Evolutionary conservation across 2,888 invertebrate species (phyloP).

Genomic region (Drosophila paramelanica): DNA sequence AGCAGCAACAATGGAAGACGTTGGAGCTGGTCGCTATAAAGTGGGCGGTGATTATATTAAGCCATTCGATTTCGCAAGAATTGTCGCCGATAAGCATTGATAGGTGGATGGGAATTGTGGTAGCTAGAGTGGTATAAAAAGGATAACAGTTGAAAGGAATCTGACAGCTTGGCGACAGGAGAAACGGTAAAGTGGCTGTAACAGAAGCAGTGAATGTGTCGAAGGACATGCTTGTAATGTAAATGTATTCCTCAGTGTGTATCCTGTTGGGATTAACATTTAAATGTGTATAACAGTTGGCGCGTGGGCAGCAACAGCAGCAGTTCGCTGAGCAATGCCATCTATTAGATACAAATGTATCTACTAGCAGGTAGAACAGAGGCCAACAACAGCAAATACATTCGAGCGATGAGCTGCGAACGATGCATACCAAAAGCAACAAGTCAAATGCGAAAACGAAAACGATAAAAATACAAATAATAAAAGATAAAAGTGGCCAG

Average conservation of each 20-base stretch:
- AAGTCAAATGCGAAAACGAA: conserved; percentile 55
- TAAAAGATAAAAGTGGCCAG: conserved; percentile 25
- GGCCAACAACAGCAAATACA: conserved; percentile 29
- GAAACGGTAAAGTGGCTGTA: conserved; percentile 4
- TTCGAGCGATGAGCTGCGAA: conserved; percentile 39
- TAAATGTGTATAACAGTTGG: conserved; percentile 69
- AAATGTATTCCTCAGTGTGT: conserved; percentile 20
- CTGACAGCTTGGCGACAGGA: conserved; percentile 20
- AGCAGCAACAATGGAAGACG: neutral
- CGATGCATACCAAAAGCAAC: conserved; percentile 63
- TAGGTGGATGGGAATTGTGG: neutral
- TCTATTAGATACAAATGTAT: conserved; percentile 52
- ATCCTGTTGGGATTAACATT: conserved; percentile 63
- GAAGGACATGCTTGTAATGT: conserved; percentile 6
- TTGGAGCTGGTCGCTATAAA: conserved; percentile 26
- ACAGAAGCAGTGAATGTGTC: conserved; percentile 19
- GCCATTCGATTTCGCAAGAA: conserved; percentile 11
- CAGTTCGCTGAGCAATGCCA: conserved; percentile 45
- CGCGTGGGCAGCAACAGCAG: conserved; percentile 21
- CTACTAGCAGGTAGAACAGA: conserved; percentile 56
- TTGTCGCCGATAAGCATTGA: conserved; percentile 39
- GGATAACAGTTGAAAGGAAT: conserved; percentile 15
- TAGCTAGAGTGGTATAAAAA: neutral
- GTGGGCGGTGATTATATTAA: conserved; percentile 39
- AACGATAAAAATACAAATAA: conserved; percentile 6